A percentile compares a stretch with the other conserved stretches of the same genome.
phyloP scores from a whole-genome alignment of 2,797 vertebrate genomes.

The Discoglossus pictus region DNA sequence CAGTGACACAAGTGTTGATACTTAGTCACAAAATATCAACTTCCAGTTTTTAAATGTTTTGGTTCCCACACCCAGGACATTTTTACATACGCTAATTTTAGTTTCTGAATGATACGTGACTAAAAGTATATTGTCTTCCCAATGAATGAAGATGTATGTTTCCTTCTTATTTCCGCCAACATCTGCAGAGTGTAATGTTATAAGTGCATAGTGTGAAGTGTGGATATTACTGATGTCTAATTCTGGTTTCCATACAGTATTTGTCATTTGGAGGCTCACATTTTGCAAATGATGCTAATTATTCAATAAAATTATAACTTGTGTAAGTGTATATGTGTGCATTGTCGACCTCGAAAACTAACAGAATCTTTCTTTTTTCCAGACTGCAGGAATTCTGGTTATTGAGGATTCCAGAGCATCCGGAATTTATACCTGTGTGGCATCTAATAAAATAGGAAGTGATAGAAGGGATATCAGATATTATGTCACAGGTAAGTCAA shows the following conservation, averaged over 20 bases:
- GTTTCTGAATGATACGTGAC: conserved; percentile 34
- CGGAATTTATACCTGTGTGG: conserved; percentile 88
- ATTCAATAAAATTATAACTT: too few species aligned
- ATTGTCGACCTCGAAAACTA: too few species aligned
- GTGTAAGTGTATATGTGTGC: too few species aligned
- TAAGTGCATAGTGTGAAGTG: too few species aligned
- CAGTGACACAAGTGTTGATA: conserved; percentile 14
- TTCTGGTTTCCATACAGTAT: too few species aligned
- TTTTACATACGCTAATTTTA: conserved; percentile 46
- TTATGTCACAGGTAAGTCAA: conserved; percentile 93
- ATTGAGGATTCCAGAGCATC: conserved; percentile 83
- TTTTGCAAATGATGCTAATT: too few species aligned
- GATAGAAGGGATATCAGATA: conserved; percentile 82
- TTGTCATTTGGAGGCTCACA: too few species aligned
- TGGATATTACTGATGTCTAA: too few species aligned
- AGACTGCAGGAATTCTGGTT: conserved; percentile 87
- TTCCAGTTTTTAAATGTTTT: conserved; percentile 46
- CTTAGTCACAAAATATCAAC: conserved; percentile 46
- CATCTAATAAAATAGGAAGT: conserved; percentile 83
- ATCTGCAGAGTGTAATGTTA: background rate
- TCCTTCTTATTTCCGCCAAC: background rate
- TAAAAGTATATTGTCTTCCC: conserved; percentile 34
- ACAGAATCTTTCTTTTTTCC: conserved; percentile 57
- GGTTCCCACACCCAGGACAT: conserved; percentile 47
- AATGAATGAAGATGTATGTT: conserved; percentile 11